These are phyloP conservation scores for Lagorchestes hirsutus DNA, from an alignment of 2,797 vertebrate species.

Conservation along the genomic window DNA sequence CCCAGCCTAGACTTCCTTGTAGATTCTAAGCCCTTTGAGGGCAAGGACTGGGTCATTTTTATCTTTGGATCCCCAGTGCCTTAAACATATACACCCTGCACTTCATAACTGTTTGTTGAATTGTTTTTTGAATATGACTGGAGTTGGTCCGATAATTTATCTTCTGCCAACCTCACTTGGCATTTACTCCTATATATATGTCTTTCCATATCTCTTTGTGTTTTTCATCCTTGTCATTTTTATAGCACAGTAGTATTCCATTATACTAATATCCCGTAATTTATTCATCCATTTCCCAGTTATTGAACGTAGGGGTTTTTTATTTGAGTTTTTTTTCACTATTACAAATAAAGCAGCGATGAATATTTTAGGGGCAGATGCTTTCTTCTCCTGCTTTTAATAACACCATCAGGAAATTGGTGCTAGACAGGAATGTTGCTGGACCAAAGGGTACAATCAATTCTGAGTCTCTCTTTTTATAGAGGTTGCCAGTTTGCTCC, in stretches of 20 bases:
- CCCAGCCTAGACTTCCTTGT: not conserved
- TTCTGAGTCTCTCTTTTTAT: not conserved
- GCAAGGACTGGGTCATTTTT: not conserved
- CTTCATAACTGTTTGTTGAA: not conserved
- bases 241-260: not conserved
- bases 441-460: not conserved
- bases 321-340: not conserved
- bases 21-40: not conserved
- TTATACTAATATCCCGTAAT: not conserved
- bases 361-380: constrained; percentile 5
- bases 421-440: not conserved
- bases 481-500: not conserved
- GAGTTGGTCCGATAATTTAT: not conserved
- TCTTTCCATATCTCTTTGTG: not conserved
- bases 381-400: constrained; percentile 1
- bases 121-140: not conserved
- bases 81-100: not conserved
- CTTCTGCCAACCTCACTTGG: not conserved
- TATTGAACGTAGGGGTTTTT: not conserved
- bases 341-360: not conserved
- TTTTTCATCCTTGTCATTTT: not conserved
- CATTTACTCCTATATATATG: not conserved
- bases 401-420: not conserved
- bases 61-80: not conserved
- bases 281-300: constrained; percentile 8